Base-by-base conservation (phyloP, 2,888 invertebrate genomes). In the Orchestes rusci region DNA sequence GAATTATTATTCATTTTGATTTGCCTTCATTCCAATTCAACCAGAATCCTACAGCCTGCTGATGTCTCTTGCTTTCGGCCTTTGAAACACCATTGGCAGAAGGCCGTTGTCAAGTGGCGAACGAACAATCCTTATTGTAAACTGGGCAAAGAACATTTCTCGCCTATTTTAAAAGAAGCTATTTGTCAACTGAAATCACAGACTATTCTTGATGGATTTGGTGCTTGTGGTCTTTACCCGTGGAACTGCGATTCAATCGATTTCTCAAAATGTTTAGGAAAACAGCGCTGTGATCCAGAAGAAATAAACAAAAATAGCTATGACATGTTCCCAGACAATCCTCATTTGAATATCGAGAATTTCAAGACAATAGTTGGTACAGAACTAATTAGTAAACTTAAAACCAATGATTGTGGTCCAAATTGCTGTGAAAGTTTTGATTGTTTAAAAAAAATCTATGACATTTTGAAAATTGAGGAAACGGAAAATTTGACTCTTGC, bases 11-110 rank as follows among this genome's bases (percentile, higher is more conserved):
- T n/a, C n/a, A n/a, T n/a, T n/a, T n/a, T n/a, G n/a, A n/a, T n/a
- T n/a, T n/a, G n/a, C n/a, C n/a, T 61, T 7, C 59, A 59, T n/a
- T 42, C 42, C 4, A 46, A 46, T 35, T 27, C 45, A 20, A 41
- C 44, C 8, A 17, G 39, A 33, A 34, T 44, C 16, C 12, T 41
- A 16, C 46, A 42, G 16, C 46, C 41, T 8, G 46, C 38, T 15
- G 46, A 46, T 37, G 42, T 42, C 19, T 35, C 37, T 2, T 17
- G 31, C 16, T 45, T 45, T 16, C 34, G 31, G 12, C 42, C 42
- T n/a, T 32, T 42, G 12, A 46, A 46, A 23, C 16, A 7, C 5
- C 3, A 16, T 5, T 46, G 41, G 46, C 35, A 32, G 32, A 45
- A 45, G 16, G 20, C 20, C 17, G 35, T 41, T n/a, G 7, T 18